These are phyloP conservation scores for Urocolius indicus DNA, from an alignment of 2,113 vertebrate genomes.

Conservation along the genomic window DNA sequence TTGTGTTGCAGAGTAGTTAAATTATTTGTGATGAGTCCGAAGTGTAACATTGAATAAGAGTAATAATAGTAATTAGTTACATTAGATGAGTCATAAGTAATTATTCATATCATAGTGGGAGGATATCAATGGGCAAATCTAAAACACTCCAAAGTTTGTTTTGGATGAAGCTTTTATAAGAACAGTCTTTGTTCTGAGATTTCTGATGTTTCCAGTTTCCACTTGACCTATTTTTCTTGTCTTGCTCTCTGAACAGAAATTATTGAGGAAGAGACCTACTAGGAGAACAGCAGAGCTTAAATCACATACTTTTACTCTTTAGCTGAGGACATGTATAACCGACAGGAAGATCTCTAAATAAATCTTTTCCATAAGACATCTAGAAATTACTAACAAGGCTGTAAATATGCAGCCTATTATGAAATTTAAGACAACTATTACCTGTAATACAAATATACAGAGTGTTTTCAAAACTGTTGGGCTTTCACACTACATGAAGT, in stretches of 20 bases:
- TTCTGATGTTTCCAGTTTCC: conserved; percentile 20
- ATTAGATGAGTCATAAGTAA: neutral
- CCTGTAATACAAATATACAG: neutral
- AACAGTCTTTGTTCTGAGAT: conserved; percentile 2
- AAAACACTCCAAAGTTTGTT: neutral
- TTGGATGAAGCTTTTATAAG: neutral
- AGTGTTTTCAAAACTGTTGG: neutral
- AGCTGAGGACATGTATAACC: neutral
- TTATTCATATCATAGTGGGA: neutral
- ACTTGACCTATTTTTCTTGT: conserved; percentile 26
- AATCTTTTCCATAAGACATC: neutral
- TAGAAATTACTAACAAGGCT: neutral
- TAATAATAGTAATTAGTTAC: neutral
- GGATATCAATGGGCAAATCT: neutral
- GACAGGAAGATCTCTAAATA: neutral
- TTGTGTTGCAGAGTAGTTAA: neutral
- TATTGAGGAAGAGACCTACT: neutral
- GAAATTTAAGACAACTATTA: neutral
- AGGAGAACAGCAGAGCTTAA: neutral
- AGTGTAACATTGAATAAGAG: neutral
- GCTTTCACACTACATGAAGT: neutral
- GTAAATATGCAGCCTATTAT: neutral
- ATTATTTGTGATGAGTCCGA: neutral
- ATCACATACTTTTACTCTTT: neutral
- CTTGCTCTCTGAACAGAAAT: neutral